Conservation (phyloP, 64 coral and sea anemone genomes). For the Dendrophyllia cribrosa region DNA sequence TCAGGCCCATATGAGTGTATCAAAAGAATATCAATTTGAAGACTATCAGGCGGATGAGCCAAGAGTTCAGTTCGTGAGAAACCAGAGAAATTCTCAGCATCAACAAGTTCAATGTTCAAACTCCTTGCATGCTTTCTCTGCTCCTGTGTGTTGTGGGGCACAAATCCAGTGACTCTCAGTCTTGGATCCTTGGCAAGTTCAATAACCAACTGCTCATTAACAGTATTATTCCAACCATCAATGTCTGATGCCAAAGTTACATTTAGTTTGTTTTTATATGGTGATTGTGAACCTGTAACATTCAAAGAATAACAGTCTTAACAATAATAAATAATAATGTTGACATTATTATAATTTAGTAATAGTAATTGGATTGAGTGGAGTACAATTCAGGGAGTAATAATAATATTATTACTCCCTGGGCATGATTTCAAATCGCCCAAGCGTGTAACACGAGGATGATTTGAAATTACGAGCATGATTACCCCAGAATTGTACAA, state of each 20-base stretch:
- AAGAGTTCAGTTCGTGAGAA: neutral
- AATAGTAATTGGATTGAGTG: too few relatives aligned
- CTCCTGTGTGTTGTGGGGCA: neutral
- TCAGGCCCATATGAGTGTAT: constrained; percentile 7
- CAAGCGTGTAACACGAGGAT: too few relatives aligned
- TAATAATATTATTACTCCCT: too few relatives aligned
- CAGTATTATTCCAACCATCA: neutral
- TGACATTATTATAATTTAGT: too few relatives aligned
- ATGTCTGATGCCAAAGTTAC: constrained; percentile 24
- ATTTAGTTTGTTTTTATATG: neutral
- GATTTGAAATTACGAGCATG: too few relatives aligned
- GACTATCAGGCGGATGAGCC: constrained; percentile 5
- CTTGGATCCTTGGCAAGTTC: neutral
- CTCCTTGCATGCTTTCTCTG: neutral
- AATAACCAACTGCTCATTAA: constrained; percentile 19
- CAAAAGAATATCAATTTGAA: constrained; percentile 33
- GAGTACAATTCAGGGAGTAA: too few relatives aligned
- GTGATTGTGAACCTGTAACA: neutral
- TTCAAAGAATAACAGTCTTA: neutral
- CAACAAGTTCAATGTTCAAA: constrained; percentile 29
- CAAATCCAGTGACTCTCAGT: constrained; percentile 29
- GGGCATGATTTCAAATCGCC: too few relatives aligned
- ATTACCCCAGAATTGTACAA: too few relatives aligned
- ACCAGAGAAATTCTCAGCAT: neutral
- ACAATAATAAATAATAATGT: too few relatives aligned